A percentile compares a stretch with the other conserved stretches of the same genome.
phyloP scores from a whole-genome alignment of 2,113 vertebrate genomes.

The Tretioscincus oriximinensis region DNA sequence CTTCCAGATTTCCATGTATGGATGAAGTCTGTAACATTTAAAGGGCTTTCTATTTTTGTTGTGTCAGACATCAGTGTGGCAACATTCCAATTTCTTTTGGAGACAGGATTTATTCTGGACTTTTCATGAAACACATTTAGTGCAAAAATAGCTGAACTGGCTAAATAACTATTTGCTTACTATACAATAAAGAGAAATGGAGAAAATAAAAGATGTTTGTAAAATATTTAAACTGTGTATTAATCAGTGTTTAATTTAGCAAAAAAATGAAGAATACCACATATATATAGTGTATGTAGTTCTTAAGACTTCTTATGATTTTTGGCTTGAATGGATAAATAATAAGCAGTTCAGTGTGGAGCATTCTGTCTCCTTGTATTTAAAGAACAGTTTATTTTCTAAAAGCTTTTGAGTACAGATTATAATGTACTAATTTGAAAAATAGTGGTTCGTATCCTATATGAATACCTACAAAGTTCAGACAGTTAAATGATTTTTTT shows the following conservation, averaged over 20 bases:
- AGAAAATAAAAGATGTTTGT: background rate
- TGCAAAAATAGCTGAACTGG: background rate
- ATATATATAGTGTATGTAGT: background rate
- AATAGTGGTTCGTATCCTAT: background rate
- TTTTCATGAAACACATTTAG: background rate
- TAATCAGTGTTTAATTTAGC: constrained; percentile 5
- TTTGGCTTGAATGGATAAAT: constrained; percentile 18
- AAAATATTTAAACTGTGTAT: background rate
- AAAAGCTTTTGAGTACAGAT: background rate
- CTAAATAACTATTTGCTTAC: background rate
- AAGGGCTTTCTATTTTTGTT: background rate
- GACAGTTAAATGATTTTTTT: background rate
- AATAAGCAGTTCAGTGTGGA: constrained; percentile 22
- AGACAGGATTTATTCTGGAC: background rate
- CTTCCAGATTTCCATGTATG: too few species aligned
- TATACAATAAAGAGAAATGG: constrained; percentile 1
- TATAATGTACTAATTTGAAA: constrained; percentile 10
- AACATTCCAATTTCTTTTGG: background rate
- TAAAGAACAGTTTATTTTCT: constrained; percentile 23
- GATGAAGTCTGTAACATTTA: constrained; percentile 1
- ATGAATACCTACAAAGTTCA: background rate
- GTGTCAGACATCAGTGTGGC: background rate
- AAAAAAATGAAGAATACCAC: constrained; percentile 1
- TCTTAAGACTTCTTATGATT: background rate
- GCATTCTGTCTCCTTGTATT: background rate